Base-by-base conservation (phyloP, 2,113 vertebrate genomes). In the Syngnathus typhle region DNA sequence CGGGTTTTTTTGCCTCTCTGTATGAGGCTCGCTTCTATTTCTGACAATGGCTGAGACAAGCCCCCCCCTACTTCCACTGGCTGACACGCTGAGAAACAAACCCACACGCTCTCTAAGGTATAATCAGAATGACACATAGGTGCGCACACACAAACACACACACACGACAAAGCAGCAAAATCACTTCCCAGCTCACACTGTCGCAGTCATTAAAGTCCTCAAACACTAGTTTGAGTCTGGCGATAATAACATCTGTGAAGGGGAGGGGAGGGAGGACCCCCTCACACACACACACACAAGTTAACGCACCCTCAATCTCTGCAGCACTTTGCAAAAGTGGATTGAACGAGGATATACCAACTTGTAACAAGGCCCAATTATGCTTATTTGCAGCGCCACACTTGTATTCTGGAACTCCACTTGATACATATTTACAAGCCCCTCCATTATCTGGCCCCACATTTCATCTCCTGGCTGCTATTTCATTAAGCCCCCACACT, bases 241-340 rank as follows among this genome's bases (percentile, higher is more conserved):
- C 82, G 71, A 84, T 83, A 83, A 89, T 84, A 78, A 84, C 78
- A 80, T 64, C 63, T 64, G 71, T 68, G 66, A 44, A 78, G 64
- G 65, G 52, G 72, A 78, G 64, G 65, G 52, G 72, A 67, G 65
- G 52, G 72, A 32, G 27, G 27, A 32, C 15, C 51, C 39, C 78
- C 67, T 70, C n/a, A n/a, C n/a, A 79, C 70, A 43, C 44, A 11
- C 21, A 55, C 59, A 60, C 73, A 71, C 73, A 73, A 27, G 41
- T 67, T 68, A 77, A 75, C 66, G 55, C 70, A 64, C 68, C 68
- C 3, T 67, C 56, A 19, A 37, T 19, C 21, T 60, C 15, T 21
- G 36, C 4, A n/a, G 12, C 43, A 64, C 27, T 64, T 43, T 9
- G 43, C 19, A 49, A 19, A 49, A 64, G 16, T 64, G 21, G 44